A percentile compares a stretch with the other conserved stretches of the same genome.
These are phyloP conservation scores for Aurelia aurita DNA, from an alignment of 30 jellyfish, hydroid and myxozoan species.

Conservation along the genomic window DNA sequence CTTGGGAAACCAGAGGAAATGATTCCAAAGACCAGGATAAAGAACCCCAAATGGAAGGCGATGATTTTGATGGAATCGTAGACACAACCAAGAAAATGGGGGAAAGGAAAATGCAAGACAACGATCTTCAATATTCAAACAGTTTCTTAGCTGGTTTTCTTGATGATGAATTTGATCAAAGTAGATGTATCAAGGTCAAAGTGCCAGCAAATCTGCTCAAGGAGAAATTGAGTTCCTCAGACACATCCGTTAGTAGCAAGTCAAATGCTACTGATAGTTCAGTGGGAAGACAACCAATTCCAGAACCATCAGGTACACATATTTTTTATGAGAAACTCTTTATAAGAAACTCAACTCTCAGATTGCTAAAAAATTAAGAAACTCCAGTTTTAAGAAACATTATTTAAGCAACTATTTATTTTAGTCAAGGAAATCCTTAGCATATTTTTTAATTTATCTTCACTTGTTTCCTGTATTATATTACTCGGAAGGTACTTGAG, in stretches of 20 bases:
- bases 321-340: too few species aligned
- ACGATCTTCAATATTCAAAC: neutral
- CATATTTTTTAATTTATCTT: too few species aligned
- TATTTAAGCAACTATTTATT: too few species aligned
- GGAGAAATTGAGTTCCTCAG: neutral
- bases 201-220: conserved; percentile 5
- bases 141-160: neutral
- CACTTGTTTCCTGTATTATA: too few species aligned
- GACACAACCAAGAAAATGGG: neutral
- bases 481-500: too few species aligned
- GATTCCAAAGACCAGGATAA: neutral
- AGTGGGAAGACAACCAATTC: conserved; percentile 39
- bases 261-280: neutral
- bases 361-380: too few species aligned
- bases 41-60: neutral
- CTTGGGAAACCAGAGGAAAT: too few species aligned
- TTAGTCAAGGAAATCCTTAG: too few species aligned
- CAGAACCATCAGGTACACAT: conserved; percentile 50
- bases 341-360: too few species aligned
- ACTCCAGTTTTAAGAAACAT: too few species aligned
- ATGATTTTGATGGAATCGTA: neutral
- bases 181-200: conserved; percentile 10
- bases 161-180: conserved; percentile 13
- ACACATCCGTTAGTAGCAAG: conserved; percentile 4
- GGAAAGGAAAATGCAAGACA: neutral